Conservation (phyloP, 2,888 invertebrate species). For the Thecocarcelia acutangulata region DNA sequence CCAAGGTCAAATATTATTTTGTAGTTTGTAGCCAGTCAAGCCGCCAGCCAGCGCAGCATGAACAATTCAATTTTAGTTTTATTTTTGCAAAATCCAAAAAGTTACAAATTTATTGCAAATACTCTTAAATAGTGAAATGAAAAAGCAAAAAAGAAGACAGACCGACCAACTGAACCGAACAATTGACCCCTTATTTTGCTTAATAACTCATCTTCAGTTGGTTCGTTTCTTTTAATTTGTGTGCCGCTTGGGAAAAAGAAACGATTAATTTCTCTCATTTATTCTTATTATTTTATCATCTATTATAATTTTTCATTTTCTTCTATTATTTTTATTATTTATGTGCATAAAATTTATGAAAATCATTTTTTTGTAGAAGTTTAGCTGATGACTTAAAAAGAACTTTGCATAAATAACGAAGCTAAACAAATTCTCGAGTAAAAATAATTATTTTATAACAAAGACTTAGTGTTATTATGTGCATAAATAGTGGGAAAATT, state of each 20-base stretch:
- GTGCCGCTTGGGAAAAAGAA: slow-evolving; percentile 6
- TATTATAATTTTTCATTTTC: slow-evolving; percentile 32
- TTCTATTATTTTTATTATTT: slow-evolving; percentile 33
- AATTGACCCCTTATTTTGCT: slow-evolving; percentile 19
- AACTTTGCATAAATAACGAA: slow-evolving; percentile 40
- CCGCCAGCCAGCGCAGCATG: slow-evolving; percentile 2
- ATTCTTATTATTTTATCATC: slow-evolving; percentile 43
- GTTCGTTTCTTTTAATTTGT: slow-evolving; percentile 2
- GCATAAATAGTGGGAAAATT: neutral
- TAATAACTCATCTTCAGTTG: no score
- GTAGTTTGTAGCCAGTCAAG: neutral
- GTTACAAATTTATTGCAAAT: slow-evolving; percentile 13
- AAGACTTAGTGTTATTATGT: neutral
- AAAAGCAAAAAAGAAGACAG: slow-evolving; percentile 5
- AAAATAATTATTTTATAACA: slow-evolving; percentile 17
- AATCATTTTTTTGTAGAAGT: slow-evolving; percentile 31
- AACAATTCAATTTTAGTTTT: slow-evolving; percentile 19
- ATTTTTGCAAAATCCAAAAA: slow-evolving; percentile 16
- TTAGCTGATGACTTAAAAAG: slow-evolving; percentile 28
- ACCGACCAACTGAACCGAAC: slow-evolving; percentile 8
- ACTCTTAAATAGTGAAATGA: slow-evolving; percentile 2
- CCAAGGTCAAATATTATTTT: slow-evolving; percentile 42
- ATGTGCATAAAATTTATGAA: slow-evolving; percentile 50
- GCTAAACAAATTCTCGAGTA: slow-evolving; percentile 11
- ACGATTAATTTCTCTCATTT: slow-evolving; percentile 54